These are phyloP conservation scores for Hemiscyllium ocellatum DNA, from an alignment of 2,113 vertebrate species.

Conservation along the genomic window DNA sequence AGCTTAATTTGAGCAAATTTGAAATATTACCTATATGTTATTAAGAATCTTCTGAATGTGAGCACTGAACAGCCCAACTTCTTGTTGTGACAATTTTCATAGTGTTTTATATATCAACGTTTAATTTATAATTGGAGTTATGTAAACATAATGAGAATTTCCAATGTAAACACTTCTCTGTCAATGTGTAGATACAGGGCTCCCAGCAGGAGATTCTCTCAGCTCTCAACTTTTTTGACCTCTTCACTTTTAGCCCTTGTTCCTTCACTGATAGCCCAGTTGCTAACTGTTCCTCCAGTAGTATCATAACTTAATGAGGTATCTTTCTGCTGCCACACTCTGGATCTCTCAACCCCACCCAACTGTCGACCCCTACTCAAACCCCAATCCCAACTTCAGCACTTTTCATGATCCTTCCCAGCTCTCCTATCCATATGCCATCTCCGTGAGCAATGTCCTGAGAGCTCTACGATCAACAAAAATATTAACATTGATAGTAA, in stretches of 20 bases:
- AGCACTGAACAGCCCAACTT: background rate
- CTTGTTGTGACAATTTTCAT: background rate
- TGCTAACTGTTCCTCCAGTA: background rate
- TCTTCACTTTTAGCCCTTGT: background rate
- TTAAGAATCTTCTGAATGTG: background rate
- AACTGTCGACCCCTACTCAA: too few relatives aligned
- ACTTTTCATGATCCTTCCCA: background rate
- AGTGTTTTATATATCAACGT: background rate
- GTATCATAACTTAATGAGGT: background rate
- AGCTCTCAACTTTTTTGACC: background rate
- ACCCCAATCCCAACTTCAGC: too few relatives aligned
- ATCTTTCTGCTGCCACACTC: background rate
- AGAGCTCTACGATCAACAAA: background rate
- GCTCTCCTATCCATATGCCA: background rate
- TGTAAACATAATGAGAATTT: conserved; percentile 9
- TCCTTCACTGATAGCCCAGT: background rate
- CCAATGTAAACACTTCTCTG: background rate
- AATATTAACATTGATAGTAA: background rate
- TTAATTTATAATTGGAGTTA: background rate
- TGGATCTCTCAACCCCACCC: background rate
- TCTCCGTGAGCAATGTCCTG: background rate
- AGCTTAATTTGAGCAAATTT: background rate
- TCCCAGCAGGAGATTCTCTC: background rate
- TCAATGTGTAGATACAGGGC: background rate
- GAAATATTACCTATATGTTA: background rate